Base-by-base conservation (phyloP, 2,888 invertebrate species). In the Oasisia sp. region DNA sequence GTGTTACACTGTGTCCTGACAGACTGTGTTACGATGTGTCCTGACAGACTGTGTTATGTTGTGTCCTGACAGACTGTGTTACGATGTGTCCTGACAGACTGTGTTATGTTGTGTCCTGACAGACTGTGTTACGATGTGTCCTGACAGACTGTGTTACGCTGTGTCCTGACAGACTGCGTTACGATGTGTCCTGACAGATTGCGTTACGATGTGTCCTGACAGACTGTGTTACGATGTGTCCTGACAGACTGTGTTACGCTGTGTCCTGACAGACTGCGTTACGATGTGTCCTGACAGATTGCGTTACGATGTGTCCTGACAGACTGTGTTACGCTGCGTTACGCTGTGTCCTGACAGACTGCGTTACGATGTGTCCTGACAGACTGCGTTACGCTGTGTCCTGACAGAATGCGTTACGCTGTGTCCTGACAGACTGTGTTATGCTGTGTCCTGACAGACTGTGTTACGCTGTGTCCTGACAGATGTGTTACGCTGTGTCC, bases 11-110 rank as follows among this genome's bases (percentile, higher is more conserved):
- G 19, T 11, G n/a, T 92, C 56, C 32, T 89, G 89, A 32, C 92
- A 93, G 93, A 93, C 92, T n/a, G n/a, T n/a, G n/a, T n/a, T n/a
- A n/a, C n/a, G n/a, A n/a, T n/a, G n/a, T n/a, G n/a, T n/a, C n/a
- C n/a, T n/a, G n/a, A n/a, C n/a, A n/a, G n/a, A n/a, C 38, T 38
- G 38, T 38, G 38, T 38, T 91, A 14, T 91, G 14, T 45, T 38
- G 19, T 11, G n/a, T 92, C 56, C 32, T 89, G 89, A 32, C 92
- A 93, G 93, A 93, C 92, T n/a, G n/a, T n/a, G n/a, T n/a, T n/a
- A n/a, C n/a, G n/a, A n/a, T n/a, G n/a, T n/a, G n/a, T n/a, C n/a
- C n/a, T n/a, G n/a, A n/a, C n/a, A n/a, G n/a, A n/a, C 38, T 38
- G 38, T 38, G 38, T 38, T 91, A 14, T 91, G 14, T 45, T 38